Evolutionary conservation across 2,113 vertebrate genomes (phyloP).

Genomic region (Agelaius phoeniceus): DNA sequence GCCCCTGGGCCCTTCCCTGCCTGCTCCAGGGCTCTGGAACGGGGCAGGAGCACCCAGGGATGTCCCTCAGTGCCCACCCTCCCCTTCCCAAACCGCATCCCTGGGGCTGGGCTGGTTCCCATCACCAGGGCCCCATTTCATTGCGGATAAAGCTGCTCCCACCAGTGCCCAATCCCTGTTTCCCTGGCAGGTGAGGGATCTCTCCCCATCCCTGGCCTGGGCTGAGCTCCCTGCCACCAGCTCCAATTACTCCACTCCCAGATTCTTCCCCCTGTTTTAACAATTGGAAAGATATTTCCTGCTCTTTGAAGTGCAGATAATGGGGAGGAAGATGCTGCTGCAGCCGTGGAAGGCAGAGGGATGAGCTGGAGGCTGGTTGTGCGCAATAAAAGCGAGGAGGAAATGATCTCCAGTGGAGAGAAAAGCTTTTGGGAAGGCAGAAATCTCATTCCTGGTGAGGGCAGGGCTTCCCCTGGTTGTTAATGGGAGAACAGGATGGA

Average conservation of each 20-base stretch:
- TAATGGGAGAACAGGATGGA: rapidly evolving
- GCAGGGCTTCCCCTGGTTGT: too few species aligned
- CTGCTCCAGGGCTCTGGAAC: not conserved
- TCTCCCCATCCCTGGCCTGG: not conserved
- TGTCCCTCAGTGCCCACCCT: not conserved
- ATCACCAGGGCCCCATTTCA: not conserved
- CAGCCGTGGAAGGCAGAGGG: not conserved
- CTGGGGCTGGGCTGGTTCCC: not conserved
- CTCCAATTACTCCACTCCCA: not conserved
- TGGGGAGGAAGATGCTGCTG: not conserved
- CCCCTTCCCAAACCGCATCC: not conserved
- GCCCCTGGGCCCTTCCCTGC: rapidly evolving
- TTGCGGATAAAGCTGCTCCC: not conserved
- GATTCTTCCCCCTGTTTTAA: not conserved
- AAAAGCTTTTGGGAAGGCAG: not conserved
- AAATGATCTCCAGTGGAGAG: not conserved
- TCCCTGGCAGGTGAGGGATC: not conserved
- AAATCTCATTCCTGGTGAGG: not conserved
- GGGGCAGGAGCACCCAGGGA: not conserved
- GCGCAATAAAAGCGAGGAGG: not conserved
- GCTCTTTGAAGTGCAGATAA: rapidly evolving
- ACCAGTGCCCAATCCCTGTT: not conserved
- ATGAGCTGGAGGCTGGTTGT: not conserved
- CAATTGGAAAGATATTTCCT: not conserved
- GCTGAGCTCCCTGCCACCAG: not conserved